A percentile compares a stretch with the other conserved stretches of the same genome.
Evolutionary conservation across 2,888 invertebrate species (phyloP).

Genomic region (Eristalinus aeneus): DNA sequence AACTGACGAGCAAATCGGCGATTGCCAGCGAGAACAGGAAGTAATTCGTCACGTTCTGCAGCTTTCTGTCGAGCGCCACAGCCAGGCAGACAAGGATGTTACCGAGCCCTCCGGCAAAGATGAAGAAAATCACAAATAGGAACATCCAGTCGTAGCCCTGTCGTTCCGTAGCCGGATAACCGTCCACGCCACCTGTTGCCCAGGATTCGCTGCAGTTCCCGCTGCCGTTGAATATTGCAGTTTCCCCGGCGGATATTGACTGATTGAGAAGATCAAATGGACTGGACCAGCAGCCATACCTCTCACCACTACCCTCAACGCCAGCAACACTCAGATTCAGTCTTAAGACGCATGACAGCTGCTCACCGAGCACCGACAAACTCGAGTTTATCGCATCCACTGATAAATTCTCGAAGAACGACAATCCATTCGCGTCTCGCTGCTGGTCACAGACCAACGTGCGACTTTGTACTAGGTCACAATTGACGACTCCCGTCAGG

Average conservation of each 20-base stretch:
- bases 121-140: constrained; percentile 91
- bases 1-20: constrained; percentile 95
- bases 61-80: constrained; percentile 92
- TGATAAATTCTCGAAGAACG: constrained; percentile 54
- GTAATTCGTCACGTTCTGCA: constrained; percentile 98
- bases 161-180: constrained; percentile 33
- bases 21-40: constrained; percentile 96
- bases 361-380: constrained; percentile 28
- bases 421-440: constrained; percentile 19
- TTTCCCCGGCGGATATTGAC: constrained; percentile 44
- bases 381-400: constrained; percentile 42
- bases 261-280: constrained; percentile 55
- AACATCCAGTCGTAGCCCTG: constrained; percentile 89
- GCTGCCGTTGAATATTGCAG: constrained; percentile 44
- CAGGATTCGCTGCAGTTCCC: constrained; percentile 40
- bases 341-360: constrained; percentile 57
- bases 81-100: constrained; percentile 97
- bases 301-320: not conserved
- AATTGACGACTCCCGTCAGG: constrained; percentile 68
- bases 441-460: constrained; percentile 71
- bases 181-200: constrained; percentile 30
- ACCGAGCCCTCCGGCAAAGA: constrained; percentile 93
- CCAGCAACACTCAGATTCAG: constrained; percentile 29
- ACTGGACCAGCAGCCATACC: constrained; percentile 54
- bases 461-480: constrained; percentile 72